Conservation (phyloP, 2,888 invertebrate genomes). For the Nomada goodeniana region DNA sequence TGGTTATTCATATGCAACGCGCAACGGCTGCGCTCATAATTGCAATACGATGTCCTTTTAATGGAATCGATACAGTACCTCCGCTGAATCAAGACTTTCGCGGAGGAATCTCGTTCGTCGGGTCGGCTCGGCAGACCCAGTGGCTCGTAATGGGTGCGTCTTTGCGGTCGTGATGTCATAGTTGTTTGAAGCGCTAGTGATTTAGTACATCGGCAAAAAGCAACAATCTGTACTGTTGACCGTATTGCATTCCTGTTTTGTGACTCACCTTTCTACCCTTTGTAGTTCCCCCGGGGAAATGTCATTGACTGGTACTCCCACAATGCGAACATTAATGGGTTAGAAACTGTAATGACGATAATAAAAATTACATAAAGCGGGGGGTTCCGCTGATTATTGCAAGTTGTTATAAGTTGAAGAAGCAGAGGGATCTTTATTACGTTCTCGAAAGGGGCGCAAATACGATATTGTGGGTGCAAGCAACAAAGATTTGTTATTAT, state of each 20-base stretch:
- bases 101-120: constrained; percentile 43
- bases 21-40: not conserved
- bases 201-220: constrained; percentile 48
- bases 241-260: constrained; percentile 20
- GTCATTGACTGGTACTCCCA: not conserved
- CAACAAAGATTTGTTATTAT: not conserved
- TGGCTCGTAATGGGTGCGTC: constrained; percentile 48
- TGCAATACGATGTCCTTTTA: not conserved
- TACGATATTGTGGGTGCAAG: not conserved
- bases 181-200: constrained; percentile 43
- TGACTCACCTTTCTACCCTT: constrained; percentile 24
- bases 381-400: no score
- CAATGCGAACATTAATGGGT: not conserved
- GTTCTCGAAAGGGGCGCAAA: not conserved
- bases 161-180: constrained; percentile 49
- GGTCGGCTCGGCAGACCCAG: constrained; percentile 50
- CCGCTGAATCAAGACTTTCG: constrained; percentile 28
- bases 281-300: constrained; percentile 8
- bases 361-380: not conserved
- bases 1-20: not conserved
- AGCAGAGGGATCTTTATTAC: not conserved
- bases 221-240: constrained; percentile 14
- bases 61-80: not conserved
- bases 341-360: not conserved
- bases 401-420: no score